Conservation (phyloP, 2,113 vertebrate genomes). For the Alligator sinensis region DNA sequence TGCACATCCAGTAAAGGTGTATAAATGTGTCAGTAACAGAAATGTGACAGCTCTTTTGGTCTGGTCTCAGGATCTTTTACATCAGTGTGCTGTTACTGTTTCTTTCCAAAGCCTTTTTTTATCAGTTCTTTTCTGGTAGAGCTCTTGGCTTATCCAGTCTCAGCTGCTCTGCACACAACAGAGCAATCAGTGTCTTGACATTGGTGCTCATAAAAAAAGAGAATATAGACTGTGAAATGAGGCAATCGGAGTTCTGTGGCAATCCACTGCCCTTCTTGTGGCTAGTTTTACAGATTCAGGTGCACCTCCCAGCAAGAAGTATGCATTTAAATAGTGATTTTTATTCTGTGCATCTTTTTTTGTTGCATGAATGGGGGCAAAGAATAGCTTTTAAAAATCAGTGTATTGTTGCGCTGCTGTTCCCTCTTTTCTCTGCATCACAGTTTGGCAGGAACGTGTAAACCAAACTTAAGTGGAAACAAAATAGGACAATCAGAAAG, state of each 20-base stretch:
- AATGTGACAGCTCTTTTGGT: background rate
- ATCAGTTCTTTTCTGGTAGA: background rate
- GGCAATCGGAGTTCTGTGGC: background rate
- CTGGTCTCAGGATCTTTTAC: background rate
- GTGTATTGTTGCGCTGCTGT: slow-evolving; percentile 3
- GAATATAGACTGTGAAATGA: background rate
- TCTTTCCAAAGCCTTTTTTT: background rate
- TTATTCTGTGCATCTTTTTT: background rate
- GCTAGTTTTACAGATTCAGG: accelerated
- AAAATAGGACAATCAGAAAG: background rate
- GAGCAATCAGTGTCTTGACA: accelerated
- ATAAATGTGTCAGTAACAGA: background rate
- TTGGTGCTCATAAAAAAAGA: background rate
- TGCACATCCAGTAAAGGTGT: too few species aligned
- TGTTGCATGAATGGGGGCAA: background rate
- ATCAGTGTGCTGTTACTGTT: background rate
- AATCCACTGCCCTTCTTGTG: background rate
- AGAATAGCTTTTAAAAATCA: background rate
- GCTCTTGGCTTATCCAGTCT: background rate
- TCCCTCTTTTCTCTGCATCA: slow-evolving; percentile 11
- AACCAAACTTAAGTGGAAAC: background rate
- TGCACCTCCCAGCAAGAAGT: background rate
- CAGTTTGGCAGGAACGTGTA: background rate
- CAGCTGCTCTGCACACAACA: background rate
- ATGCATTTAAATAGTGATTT: background rate